Evolutionary conservation across 2,113 vertebrate genomes (phyloP).

Genomic region (Marmota monax): DNA sequence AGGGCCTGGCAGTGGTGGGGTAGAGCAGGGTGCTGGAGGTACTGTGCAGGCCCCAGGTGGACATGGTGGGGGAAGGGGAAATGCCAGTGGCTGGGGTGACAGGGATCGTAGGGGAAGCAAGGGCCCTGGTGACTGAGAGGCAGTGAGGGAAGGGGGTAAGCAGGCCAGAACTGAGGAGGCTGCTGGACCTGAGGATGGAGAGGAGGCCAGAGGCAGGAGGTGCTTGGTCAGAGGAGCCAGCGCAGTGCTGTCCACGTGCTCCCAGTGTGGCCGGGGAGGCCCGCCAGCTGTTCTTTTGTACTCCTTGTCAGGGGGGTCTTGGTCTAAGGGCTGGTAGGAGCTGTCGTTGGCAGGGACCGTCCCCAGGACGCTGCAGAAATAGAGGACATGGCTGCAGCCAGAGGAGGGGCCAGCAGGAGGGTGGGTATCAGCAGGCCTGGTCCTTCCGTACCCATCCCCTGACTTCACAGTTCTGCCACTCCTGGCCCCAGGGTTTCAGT

Average conservation of each 20-base stretch:
- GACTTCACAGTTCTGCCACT: background rate
- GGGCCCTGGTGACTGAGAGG: background rate
- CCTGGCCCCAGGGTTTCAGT: no score
- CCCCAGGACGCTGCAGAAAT: background rate
- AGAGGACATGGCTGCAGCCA: background rate
- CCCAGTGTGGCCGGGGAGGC: fast-evolving
- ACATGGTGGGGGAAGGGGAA: background rate
- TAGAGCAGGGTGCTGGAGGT: background rate
- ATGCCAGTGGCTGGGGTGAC: background rate
- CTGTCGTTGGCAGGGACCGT: background rate
- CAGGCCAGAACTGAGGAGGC: background rate
- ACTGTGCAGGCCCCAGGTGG: background rate
- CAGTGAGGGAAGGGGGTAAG: background rate
- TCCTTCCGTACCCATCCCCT: background rate
- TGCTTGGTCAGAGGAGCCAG: background rate
- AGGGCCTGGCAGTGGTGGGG: background rate
- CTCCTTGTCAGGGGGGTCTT: background rate
- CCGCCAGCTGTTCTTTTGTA: background rate
- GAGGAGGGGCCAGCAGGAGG: background rate
- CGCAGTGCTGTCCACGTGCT: background rate
- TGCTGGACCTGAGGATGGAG: fast-evolving
- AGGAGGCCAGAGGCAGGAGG: background rate
- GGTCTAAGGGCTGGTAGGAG: background rate
- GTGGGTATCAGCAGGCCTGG: fast-evolving
- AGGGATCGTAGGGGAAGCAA: background rate